phyloP scores from a whole-genome alignment of 2,888 invertebrate species.

The Coenonympha glycerion region DNA sequence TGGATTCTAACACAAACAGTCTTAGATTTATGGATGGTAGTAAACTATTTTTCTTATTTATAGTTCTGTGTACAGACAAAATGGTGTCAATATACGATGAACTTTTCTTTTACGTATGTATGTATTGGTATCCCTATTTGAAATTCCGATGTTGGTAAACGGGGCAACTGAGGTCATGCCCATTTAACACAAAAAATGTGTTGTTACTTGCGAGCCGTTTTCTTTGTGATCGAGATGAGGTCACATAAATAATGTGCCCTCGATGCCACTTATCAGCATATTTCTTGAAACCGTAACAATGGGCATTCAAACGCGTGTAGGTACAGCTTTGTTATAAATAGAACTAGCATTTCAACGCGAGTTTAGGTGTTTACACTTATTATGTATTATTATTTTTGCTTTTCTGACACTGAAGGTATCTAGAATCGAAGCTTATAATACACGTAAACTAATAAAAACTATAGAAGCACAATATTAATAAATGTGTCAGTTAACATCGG shows the following conservation, averaged over 20 bases:
- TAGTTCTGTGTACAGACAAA: background rate
- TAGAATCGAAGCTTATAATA: too few species aligned
- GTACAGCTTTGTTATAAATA: conserved; percentile 8
- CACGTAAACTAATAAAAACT: too few species aligned
- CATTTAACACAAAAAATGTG: conserved; percentile 32
- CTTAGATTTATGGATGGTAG: too few species aligned
- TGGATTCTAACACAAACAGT: too few species aligned
- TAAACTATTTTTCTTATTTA: too few species aligned
- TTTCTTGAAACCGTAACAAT: conserved; percentile 36
- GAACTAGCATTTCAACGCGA: background rate
- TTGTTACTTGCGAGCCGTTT: conserved; percentile 59
- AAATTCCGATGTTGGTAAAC: conserved; percentile 6
- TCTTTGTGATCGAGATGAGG: conserved; percentile 50
- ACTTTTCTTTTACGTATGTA: background rate
- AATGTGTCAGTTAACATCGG: too few species aligned
- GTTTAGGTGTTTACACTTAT: too few species aligned
- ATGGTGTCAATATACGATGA: conserved; percentile 19
- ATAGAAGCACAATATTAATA: too few species aligned
- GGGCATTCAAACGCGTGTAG: conserved; percentile 25
- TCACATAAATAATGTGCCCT: conserved; percentile 44
- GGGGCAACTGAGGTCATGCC: conserved; percentile 11
- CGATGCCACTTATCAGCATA: conserved; percentile 43
- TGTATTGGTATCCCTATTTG: background rate
- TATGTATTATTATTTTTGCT: too few species aligned
- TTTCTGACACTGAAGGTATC: too few species aligned